Conservation (phyloP, 2,113 vertebrate genomes). For the Dipodomys merriami region DNA sequence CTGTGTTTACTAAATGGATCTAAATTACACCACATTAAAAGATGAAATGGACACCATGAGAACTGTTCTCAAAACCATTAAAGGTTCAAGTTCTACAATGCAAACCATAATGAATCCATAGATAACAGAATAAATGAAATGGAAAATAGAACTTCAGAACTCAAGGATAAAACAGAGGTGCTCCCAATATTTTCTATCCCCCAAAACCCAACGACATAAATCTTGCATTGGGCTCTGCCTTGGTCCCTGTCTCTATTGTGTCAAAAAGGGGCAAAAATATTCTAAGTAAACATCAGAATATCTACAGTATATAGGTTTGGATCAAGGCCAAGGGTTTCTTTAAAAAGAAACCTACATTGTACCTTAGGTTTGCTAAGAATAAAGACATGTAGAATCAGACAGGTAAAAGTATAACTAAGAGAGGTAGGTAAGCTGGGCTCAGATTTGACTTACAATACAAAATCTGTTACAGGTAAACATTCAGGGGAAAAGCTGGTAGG, state of each 20-base stretch:
- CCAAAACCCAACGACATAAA: neutral
- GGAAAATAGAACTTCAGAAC: no score
- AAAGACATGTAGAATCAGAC: neutral
- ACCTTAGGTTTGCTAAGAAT: neutral
- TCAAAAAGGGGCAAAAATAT: neutral
- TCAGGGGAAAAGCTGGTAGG: neutral
- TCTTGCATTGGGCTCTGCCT: neutral
- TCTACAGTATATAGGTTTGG: neutral
- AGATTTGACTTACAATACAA: neutral
- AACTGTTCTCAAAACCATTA: no score
- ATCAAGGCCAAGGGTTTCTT: neutral
- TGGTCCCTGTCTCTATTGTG: neutral
- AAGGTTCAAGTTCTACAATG: no score
- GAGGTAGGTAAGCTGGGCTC: neutral
- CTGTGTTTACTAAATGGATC: no score
- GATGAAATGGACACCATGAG: no score
- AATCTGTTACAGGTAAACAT: neutral
- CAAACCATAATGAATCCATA: no score
- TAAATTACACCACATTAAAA: no score
- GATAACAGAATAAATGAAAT: no score
- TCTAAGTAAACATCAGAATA: neutral
- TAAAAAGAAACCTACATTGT: neutral
- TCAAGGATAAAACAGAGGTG: no score
- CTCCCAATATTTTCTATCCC: neutral
- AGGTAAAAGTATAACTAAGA: neutral